Conservation (phyloP, 35 echinoderm and acorn worm species). For the Ophioderma brevispina region DNA sequence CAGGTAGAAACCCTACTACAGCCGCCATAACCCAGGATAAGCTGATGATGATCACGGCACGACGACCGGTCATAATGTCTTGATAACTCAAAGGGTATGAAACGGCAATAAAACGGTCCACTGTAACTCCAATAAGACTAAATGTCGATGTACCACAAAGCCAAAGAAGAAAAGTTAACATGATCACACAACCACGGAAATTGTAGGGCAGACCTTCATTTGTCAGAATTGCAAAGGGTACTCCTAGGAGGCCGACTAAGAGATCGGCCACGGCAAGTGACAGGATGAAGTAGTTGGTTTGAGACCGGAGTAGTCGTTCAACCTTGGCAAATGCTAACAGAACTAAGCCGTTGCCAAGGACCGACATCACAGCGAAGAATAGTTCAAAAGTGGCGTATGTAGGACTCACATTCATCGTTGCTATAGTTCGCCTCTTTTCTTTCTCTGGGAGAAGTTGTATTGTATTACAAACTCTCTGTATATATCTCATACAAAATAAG, state of each 20-base stretch:
- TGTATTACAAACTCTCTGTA: no score
- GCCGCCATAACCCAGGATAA: slow-evolving; percentile 57
- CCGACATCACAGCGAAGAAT: slow-evolving; percentile 18
- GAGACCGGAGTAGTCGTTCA: slow-evolving; percentile 38
- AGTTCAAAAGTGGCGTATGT: slow-evolving; percentile 24
- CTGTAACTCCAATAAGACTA: slow-evolving; percentile 66
- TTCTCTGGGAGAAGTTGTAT: no score
- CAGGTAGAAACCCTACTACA: slow-evolving; percentile 68
- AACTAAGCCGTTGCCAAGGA: slow-evolving; percentile 64
- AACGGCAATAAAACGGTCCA: slow-evolving; percentile 75
- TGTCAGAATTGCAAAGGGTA: slow-evolving; percentile 76
- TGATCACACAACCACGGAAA: slow-evolving; percentile 71
- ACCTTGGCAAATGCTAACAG: slow-evolving; percentile 34
- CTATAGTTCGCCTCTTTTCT: neutral
- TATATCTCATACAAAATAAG: neutral
- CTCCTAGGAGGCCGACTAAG: slow-evolving; percentile 61
- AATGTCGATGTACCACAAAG: slow-evolving; percentile 74
- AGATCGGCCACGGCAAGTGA: slow-evolving; percentile 73
- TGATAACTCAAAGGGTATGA: slow-evolving; percentile 57
- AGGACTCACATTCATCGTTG: neutral
- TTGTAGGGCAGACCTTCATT: slow-evolving; percentile 45
- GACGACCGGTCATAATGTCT: slow-evolving; percentile 38
- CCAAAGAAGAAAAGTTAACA: slow-evolving; percentile 72
- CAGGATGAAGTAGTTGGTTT: slow-evolving; percentile 75
- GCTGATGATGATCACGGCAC: slow-evolving; percentile 43